Evolutionary conservation across 2,888 invertebrate species (phyloP).

Genomic region (Drosophila aldrichi): DNA sequence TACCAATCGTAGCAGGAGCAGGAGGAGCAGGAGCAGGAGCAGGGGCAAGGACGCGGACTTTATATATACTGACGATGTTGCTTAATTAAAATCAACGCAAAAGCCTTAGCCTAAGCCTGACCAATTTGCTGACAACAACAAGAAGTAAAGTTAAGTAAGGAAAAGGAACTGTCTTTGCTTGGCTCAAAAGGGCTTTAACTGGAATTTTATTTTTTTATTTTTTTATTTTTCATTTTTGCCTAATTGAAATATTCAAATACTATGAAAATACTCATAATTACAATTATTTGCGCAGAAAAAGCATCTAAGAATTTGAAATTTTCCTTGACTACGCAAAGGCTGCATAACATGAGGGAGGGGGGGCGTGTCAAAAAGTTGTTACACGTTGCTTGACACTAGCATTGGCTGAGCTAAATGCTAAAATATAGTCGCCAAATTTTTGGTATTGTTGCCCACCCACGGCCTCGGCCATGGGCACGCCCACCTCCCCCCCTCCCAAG

Average conservation of each 20-base stretch:
- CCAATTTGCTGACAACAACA: slow-evolving; percentile 68
- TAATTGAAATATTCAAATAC: slow-evolving; percentile 57
- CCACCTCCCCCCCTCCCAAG: not conserved
- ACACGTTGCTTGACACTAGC: slow-evolving; percentile 10
- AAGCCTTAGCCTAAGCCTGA: slow-evolving; percentile 57
- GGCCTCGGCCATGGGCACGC: not conserved
- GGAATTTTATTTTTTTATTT: not conserved
- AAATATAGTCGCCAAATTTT: slow-evolving; percentile 23
- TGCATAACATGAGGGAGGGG: too few species aligned
- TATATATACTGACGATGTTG: slow-evolving; percentile 15
- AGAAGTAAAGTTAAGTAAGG: not conserved
- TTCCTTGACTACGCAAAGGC: too few species aligned
- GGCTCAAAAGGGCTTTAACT: slow-evolving; percentile 33
- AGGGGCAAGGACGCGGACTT: not conserved
- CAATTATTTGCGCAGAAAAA: slow-evolving; percentile 34
- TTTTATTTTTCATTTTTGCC: not conserved
- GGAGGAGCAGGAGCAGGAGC: not conserved
- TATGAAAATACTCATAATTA: slow-evolving; percentile 61
- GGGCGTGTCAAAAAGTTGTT: not conserved
- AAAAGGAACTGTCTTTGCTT: slow-evolving; percentile 11
- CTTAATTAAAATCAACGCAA: slow-evolving; percentile 77
- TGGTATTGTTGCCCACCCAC: not conserved
- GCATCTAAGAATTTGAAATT: slow-evolving; percentile 74
- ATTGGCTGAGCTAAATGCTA: slow-evolving; percentile 5
- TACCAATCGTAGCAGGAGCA: slow-evolving; percentile 38